Conservation (phyloP, 2,888 invertebrate species). For the Slavum lentiscoides region DNA sequence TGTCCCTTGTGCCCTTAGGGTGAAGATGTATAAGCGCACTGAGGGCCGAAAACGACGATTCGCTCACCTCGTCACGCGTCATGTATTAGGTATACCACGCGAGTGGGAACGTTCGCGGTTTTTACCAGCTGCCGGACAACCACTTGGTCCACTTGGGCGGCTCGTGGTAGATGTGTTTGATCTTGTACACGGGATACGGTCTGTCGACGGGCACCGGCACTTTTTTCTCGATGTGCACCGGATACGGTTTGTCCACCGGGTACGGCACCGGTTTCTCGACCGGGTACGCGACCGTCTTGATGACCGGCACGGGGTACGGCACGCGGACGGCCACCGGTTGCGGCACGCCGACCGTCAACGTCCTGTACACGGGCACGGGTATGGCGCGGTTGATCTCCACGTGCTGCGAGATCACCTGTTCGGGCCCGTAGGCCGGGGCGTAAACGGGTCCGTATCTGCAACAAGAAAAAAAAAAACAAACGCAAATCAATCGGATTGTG, state of each 20-base stretch:
- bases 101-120: not conserved
- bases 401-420: conserved; percentile 54
- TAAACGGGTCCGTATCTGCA: conserved; percentile 7
- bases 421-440: conserved; percentile 41
- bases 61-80: not conserved
- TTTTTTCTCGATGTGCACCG: conserved; percentile 57
- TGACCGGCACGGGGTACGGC: conserved; percentile 57
- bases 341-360: conserved; percentile 57
- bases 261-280: conserved; percentile 58
- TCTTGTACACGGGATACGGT: conserved; percentile 57
- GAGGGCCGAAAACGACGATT: no score
- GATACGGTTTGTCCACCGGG: conserved; percentile 57
- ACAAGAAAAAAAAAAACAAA: not conserved
- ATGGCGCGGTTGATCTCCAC: conserved; percentile 56
- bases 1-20: no score
- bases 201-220: conserved; percentile 57
- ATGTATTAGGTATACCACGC: not conserved
- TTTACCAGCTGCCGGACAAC: conserved; percentile 38
- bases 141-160: conserved; percentile 46
- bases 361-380: conserved; percentile 57
- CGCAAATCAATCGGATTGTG: not conserved
- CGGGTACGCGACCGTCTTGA: conserved; percentile 56
- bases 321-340: conserved; percentile 57
- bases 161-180: conserved; percentile 57
- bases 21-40: no score